phyloP scores from a whole-genome alignment of 2,797 vertebrate species.

The Spea hammondii region DNA sequence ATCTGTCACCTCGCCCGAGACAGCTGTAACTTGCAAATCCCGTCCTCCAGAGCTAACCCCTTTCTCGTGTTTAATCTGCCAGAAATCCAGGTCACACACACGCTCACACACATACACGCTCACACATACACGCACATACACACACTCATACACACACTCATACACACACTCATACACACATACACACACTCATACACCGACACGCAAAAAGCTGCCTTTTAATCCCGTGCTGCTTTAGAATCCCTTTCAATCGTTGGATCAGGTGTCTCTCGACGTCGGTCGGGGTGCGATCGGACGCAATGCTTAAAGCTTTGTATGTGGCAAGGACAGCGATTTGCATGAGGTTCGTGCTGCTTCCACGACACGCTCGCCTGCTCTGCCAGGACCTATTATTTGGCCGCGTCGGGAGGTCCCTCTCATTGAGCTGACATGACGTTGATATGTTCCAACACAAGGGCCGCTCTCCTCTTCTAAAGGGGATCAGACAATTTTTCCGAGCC shows the following conservation, averaged over 20 bases:
- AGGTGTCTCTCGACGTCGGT: constrained; percentile 63
- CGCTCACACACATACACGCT: no score
- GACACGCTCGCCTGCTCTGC: constrained; percentile 62
- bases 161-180: no score
- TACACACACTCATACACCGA: no score
- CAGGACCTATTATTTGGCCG: constrained; percentile 59
- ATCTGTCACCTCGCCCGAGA: constrained; percentile 72
- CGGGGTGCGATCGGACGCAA: constrained; percentile 66
- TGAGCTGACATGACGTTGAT: constrained; percentile 63
- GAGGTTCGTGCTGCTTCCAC: constrained; percentile 64
- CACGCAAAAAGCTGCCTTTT: constrained; percentile 60
- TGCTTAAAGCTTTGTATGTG: constrained; percentile 49
- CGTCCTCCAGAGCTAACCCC: constrained; percentile 64
- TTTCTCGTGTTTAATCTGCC: constrained; percentile 72
- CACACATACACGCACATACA: no score
- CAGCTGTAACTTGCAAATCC: constrained; percentile 83
- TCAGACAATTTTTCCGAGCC: constrained; percentile 18
- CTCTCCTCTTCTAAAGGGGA: constrained; percentile 32
- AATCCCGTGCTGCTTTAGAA: constrained; percentile 62
- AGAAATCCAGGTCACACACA: constrained; percentile 70
- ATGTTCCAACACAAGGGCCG: constrained; percentile 54
- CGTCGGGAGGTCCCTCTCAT: constrained; percentile 63
- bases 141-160: no score
- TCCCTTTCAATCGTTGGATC: constrained; percentile 69
- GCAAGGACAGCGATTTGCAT: constrained; percentile 56